Conservation (phyloP, 2,113 vertebrate genomes). For the Diphyllodes magnificus region DNA sequence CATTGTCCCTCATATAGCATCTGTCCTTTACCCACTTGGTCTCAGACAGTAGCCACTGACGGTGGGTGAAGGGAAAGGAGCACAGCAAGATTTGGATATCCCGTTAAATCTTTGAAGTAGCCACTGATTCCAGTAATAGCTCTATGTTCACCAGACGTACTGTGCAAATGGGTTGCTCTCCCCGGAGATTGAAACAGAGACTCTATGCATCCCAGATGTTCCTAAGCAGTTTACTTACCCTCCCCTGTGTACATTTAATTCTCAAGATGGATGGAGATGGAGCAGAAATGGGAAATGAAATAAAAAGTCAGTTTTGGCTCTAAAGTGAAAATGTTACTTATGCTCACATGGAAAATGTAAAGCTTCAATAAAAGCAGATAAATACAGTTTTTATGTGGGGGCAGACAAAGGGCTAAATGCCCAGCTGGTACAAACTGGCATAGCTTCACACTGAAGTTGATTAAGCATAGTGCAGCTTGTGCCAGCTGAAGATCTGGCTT, state of each 20-base stretch:
- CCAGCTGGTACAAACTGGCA: slow-evolving; percentile 55
- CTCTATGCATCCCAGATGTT: slow-evolving; percentile 6
- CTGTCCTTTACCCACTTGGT: not conserved
- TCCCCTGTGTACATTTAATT: not conserved
- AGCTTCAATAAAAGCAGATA: slow-evolving; percentile 41
- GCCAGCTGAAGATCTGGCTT: slow-evolving; percentile 50
- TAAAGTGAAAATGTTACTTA: slow-evolving; percentile 25
- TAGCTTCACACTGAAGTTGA: slow-evolving; percentile 54
- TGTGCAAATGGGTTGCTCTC: not conserved
- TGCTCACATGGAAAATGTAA: slow-evolving; percentile 13
- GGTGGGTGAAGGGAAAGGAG: not conserved
- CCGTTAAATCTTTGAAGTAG: not conserved
- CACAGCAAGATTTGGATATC: not conserved
- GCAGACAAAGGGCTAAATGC: slow-evolving; percentile 50
- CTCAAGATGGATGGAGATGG: slow-evolving; percentile 3
- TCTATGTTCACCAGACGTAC: not conserved
- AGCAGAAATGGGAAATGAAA: slow-evolving; percentile 16
- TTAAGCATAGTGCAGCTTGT: slow-evolving; percentile 10
- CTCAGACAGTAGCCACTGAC: not conserved
- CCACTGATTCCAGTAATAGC: not conserved
- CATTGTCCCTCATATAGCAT: not conserved
- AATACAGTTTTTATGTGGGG: slow-evolving; percentile 44
- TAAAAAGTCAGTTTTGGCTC: not conserved
- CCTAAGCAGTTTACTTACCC: not conserved
- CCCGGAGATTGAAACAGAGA: not conserved